Evolutionary conservation across 2,113 vertebrate genomes (phyloP).

Genomic region (Etheostoma cragini): DNA sequence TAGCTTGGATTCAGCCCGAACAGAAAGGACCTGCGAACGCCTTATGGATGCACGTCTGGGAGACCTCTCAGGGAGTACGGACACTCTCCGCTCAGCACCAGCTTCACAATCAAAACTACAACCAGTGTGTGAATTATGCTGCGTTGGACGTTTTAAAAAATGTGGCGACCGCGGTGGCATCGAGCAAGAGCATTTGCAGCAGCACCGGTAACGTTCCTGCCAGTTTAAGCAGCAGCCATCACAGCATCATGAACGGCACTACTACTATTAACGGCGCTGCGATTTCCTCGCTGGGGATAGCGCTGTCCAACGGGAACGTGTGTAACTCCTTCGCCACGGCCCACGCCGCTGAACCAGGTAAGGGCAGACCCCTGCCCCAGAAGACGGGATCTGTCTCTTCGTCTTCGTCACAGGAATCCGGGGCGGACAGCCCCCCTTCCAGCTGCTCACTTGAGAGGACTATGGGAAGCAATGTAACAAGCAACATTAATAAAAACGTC

Average conservation of each 20-base stretch:
- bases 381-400: slow-evolving; percentile 87
- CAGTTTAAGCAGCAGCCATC: slow-evolving; percentile 69
- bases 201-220: slow-evolving; percentile 59
- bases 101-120: slow-evolving; percentile 85
- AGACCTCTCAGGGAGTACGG: slow-evolving; percentile 93
- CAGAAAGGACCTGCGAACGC: slow-evolving; percentile 98
- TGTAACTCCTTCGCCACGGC: slow-evolving; percentile 48
- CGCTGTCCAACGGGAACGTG: slow-evolving; percentile 66
- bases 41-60: slow-evolving; percentile 99
- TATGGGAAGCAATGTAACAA: slow-evolving; percentile 68
- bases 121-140: slow-evolving; percentile 86
- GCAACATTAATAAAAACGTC: slow-evolving; percentile 77
- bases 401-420: slow-evolving; percentile 87
- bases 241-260: slow-evolving; percentile 69
- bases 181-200: slow-evolving; percentile 73
- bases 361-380: slow-evolving; percentile 81
- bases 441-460: slow-evolving; percentile 86
- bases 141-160: slow-evolving; percentile 84
- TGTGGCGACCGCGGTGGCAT: slow-evolving; percentile 74
- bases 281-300: slow-evolving; percentile 54
- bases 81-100: slow-evolving; percentile 81
- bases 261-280: slow-evolving; percentile 59
- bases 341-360: slow-evolving; percentile 45
- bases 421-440: slow-evolving; percentile 85
- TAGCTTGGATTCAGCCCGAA: slow-evolving; percentile 99